Conservation (phyloP, 2,113 vertebrate species). For the Perca flavescens region DNA sequence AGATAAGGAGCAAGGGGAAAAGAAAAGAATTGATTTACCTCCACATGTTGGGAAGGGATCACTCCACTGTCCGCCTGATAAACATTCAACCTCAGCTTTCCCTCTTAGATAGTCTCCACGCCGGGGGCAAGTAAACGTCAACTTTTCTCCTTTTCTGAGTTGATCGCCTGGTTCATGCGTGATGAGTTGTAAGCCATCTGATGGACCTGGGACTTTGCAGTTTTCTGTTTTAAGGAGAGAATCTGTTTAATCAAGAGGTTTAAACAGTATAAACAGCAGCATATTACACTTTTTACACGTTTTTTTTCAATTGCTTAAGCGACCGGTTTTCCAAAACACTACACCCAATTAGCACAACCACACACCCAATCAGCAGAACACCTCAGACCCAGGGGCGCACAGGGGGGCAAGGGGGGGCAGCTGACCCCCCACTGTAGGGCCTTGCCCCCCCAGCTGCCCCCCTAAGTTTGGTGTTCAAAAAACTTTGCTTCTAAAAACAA, state of each 20-base stretch:
- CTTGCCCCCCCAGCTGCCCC: no score
- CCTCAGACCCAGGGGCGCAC: no score
- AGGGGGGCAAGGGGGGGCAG: no score
- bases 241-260: not conserved
- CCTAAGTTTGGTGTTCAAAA: no score
- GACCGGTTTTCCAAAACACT: no score
- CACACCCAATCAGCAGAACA: no score
- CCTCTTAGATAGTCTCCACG: constrained; percentile 17
- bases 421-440: no score
- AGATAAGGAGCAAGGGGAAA: not conserved
- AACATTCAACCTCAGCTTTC: constrained; percentile 80
- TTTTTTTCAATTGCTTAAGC: not conserved
- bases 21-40: constrained; percentile 76
- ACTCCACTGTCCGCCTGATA: constrained; percentile 82
- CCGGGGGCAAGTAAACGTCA: not conserved
- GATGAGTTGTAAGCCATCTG: fast-evolving
- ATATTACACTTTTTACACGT: not conserved
- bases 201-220: not conserved
- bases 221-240: constrained; percentile 32
- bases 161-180: fast-evolving
- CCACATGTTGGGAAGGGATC: constrained; percentile 78
- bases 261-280: not conserved
- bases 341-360: no score
- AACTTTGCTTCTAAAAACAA: no score
- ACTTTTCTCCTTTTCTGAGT: not conserved